These are phyloP conservation scores for Pachypeltis micranthus DNA, from an alignment of 1,140 invertebrate genomes.

Conservation along the genomic window DNA sequence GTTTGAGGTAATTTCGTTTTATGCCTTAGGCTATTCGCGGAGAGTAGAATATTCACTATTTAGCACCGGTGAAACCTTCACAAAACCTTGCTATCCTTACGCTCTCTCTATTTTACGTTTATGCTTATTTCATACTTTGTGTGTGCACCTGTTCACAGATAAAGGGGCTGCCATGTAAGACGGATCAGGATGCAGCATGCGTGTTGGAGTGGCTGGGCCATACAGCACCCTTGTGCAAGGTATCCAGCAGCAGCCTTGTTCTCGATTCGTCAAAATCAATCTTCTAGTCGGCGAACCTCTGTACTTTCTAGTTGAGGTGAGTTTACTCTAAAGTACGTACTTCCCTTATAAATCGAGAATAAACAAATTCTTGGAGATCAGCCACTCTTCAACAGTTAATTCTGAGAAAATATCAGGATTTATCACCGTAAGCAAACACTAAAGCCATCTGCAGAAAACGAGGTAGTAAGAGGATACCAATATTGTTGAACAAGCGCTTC, in stretches of 20 bases:
- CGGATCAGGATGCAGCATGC: slow-evolving; percentile 21
- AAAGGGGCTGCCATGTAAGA: slow-evolving; percentile 17
- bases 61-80: neutral
- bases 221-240: slow-evolving; percentile 15
- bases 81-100: neutral
- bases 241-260: slow-evolving; percentile 18
- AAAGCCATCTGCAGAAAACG: too few relatives aligned
- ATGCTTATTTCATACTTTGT: too few relatives aligned
- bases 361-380: too few relatives aligned
- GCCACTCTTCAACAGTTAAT: too few relatives aligned
- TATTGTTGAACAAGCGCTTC: too few relatives aligned
- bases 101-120: neutral
- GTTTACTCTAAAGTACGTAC: too few relatives aligned
- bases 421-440: too few relatives aligned
- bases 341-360: too few relatives aligned
- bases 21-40: neutral
- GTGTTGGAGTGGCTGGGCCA: slow-evolving; percentile 15
- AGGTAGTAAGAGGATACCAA: too few relatives aligned
- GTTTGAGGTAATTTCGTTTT: neutral
- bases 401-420: too few relatives aligned
- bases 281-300: slow-evolving; percentile 19
- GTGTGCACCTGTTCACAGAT: neutral
- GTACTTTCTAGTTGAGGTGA: slow-evolving; percentile 22
- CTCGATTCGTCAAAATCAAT: slow-evolving; percentile 18
- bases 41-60: neutral